Conservation (phyloP, 2,113 vertebrate genomes). For the Tychaedon coryphoeus region DNA sequence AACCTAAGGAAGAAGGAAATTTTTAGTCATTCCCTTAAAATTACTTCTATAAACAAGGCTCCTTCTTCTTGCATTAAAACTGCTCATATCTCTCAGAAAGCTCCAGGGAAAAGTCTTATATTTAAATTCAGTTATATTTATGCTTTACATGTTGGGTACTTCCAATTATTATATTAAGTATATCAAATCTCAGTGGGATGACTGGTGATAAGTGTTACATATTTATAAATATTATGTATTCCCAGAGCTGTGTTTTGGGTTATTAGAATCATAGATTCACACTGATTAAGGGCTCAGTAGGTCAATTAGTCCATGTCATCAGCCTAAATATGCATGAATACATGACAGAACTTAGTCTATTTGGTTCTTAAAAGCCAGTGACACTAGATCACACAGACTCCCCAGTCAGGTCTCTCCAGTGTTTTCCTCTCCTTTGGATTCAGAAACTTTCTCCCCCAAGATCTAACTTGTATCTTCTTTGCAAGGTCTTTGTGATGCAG, state of each 20-base stretch:
- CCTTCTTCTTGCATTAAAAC: background rate
- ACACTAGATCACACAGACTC: background rate
- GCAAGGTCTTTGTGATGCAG: background rate
- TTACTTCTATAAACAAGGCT: background rate
- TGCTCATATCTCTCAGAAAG: background rate
- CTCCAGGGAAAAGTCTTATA: background rate
- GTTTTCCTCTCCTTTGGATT: background rate
- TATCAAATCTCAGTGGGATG: background rate
- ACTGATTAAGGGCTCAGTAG: background rate
- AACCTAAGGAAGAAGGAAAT: background rate
- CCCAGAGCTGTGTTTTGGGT: background rate
- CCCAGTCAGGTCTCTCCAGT: background rate
- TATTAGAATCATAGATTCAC: background rate
- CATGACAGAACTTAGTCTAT: background rate
- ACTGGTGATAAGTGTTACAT: background rate
- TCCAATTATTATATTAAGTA: constrained; percentile 10
- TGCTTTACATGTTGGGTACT: background rate
- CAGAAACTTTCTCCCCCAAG: background rate
- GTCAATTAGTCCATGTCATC: background rate
- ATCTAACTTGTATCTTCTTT: background rate
- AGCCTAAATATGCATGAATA: background rate
- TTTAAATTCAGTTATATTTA: constrained; percentile 13
- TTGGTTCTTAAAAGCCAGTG: background rate
- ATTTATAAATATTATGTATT: constrained; percentile 26
- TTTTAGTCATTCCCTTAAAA: background rate